Evolutionary conservation across 1,140 invertebrate species (phyloP), one percentile per base, ranked within the genome.

Genomic region (Diorhabda carinulata): DNA sequence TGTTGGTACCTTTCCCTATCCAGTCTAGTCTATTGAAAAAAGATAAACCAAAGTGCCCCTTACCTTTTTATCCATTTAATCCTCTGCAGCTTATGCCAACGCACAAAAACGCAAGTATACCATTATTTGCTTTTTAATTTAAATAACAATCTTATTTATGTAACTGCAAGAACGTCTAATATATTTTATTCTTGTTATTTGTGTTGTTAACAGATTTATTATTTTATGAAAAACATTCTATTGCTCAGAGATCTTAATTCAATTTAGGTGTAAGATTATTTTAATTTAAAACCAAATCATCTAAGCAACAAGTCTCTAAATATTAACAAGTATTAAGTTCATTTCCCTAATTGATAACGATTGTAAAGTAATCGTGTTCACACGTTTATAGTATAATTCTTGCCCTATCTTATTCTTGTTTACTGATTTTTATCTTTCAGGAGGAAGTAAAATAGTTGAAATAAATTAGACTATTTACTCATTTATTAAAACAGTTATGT

Each of bases 101-200:
- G 68, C 72, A 73, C 72, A 67, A 61, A 68, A 75, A 69, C 74
- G 72, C 72, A 75, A 75, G 74, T 75, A 75, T 75, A 69, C 25
- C 40, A 62, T 57, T 66, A 59, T 69, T 25, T 69, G 45, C 63
- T 69, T 71, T 44, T 59, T 60, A 52, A 42, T 9, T 67, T 3
- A 45, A 61, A 40, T 41, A 44, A 52, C 3, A 41, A 40, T 10
- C 56, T 58, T 44, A 6, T 59, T 68, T 52, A 47, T 68, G 63
- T 61, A 60, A 67, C 25, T 61, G 47, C 67, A 63, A 63, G 60
- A 68, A 68, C 45, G 61, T 67, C 43, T 69, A 63, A 64, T 70
- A 59, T 72, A 69, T 65, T 72, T 64, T 65, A 52, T 52, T 69
- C 69, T 72, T 72, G 71, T 72, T 72, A 72, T 69, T 70, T 72